A percentile compares a stretch with the other conserved stretches of the same genome.
Evolutionary conservation across 2,113 vertebrate genomes (phyloP).

Genomic region (Phaethornis superciliosus): DNA sequence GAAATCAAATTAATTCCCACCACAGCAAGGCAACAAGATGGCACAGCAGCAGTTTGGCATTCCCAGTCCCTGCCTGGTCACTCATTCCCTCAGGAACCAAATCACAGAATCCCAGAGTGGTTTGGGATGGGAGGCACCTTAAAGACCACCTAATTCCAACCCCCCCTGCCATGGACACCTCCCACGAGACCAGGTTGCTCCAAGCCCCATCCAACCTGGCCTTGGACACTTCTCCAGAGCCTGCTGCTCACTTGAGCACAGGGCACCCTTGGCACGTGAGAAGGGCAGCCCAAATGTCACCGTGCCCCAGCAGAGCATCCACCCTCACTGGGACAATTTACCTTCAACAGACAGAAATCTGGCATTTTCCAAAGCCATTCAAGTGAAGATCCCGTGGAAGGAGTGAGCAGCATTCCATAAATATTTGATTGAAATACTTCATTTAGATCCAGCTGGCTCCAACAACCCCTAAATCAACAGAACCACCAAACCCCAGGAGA

Average conservation of each 20-base stretch:
- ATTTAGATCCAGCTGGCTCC: not conserved
- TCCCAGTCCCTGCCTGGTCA: not conserved
- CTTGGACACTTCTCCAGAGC: too few species aligned
- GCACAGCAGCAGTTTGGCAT: not conserved
- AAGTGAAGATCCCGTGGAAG: fast-evolving
- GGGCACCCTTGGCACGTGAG: fast-evolving
- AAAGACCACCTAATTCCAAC: too few species aligned
- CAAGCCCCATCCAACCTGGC: too few species aligned
- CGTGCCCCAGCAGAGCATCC: not conserved
- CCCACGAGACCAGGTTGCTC: too few species aligned
- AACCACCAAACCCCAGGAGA: fast-evolving
- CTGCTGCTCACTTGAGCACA: fast-evolving
- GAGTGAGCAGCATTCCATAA: conserved; percentile 6
- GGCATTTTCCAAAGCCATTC: not conserved
- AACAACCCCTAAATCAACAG: fast-evolving
- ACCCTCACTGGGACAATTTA: not conserved
- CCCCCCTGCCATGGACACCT: too few species aligned
- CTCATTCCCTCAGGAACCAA: not conserved
- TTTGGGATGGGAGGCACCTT: too few species aligned
- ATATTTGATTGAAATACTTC: not conserved
- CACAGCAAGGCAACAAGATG: not conserved
- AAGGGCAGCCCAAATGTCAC: not conserved
- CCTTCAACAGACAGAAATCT: fast-evolving
- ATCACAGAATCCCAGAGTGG: too few species aligned
- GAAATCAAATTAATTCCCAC: not conserved